A percentile compares a stretch with the other conserved stretches of the same genome.
These are phyloP conservation scores for Pagrus major DNA, from an alignment of 2,113 vertebrate species.

Conservation along the genomic window DNA sequence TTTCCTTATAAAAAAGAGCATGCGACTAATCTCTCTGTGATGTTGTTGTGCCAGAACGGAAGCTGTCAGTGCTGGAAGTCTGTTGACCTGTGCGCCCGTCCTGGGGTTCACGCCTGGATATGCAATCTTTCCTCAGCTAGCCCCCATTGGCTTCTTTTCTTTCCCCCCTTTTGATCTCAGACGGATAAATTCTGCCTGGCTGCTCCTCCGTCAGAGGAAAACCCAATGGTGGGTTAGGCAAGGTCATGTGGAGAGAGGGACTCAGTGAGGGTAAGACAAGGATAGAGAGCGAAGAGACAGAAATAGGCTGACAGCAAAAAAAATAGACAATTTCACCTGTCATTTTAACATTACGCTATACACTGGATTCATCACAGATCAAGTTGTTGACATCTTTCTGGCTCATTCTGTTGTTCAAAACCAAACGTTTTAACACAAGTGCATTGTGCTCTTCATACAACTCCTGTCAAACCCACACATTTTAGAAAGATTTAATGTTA, in stretches of 20 bases:
- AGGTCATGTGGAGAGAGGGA: conserved; percentile 63
- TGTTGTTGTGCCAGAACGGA: conserved; percentile 4
- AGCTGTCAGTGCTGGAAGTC: conserved; percentile 50
- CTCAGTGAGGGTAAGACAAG: conserved; percentile 10
- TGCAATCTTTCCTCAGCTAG: conserved; percentile 68
- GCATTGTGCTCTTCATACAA: background rate
- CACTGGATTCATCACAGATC: conserved; percentile 30
- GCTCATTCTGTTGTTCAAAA: conserved; percentile 2
- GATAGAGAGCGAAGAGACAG: background rate
- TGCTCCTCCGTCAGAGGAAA: conserved; percentile 67
- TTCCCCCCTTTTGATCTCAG: conserved; percentile 74
- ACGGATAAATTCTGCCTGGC: conserved; percentile 81
- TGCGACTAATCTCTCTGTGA: background rate
- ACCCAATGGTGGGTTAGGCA: conserved; percentile 61
- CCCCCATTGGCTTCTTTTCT: conserved; percentile 43
- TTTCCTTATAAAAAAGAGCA: background rate
- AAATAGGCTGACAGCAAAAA: background rate
- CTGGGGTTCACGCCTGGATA: conserved; percentile 70
- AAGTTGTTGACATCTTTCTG: conserved; percentile 4
- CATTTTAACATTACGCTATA: conserved; percentile 18
- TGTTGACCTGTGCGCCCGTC: conserved; percentile 68
- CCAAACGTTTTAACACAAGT: conserved; percentile 10
- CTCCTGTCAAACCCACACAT: background rate
- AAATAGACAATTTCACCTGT: background rate
- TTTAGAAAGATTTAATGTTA: conserved; percentile 11